phyloP scores from a whole-genome alignment of 92 coral and sea anemone species.

The Zoanthus sansibaricus region DNA sequence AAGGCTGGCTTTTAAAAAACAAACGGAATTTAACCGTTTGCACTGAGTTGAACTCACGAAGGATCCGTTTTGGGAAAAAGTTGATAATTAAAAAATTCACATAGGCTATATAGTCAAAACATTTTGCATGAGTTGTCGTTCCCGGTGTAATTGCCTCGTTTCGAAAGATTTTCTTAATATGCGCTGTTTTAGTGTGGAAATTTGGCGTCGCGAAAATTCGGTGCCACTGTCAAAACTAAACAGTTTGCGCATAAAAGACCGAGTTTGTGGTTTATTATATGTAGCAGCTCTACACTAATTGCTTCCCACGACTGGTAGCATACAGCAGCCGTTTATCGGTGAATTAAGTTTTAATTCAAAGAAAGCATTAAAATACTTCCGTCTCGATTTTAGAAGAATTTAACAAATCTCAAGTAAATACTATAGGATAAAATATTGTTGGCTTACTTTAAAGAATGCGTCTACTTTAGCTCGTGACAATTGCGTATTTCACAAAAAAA shows the following conservation, averaged over 20 bases:
- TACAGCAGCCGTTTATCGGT: neutral
- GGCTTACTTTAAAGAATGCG: no score
- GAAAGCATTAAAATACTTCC: neutral
- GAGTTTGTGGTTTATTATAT: neutral
- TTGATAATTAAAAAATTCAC: neutral
- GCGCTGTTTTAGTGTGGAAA: slow-evolving; percentile 22
- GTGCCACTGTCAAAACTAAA: slow-evolving; percentile 26
- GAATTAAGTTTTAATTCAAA: neutral
- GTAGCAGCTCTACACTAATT: neutral
- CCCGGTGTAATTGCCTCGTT: neutral
- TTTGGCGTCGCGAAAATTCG: neutral
- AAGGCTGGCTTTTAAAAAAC: neutral
- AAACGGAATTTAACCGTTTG: neutral
- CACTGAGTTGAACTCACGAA: neutral
- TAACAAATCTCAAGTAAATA: no score
- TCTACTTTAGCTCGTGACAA: no score
- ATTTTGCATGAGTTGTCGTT: neutral
- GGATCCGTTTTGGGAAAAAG: neutral
- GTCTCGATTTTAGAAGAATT: no score
- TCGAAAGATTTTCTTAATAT: neutral
- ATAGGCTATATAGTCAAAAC: neutral
- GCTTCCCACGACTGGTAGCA: neutral
- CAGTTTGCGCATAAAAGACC: neutral
- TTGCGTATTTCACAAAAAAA: neutral
- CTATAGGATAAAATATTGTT: no score